Evolutionary conservation across 2,888 invertebrate genomes (phyloP), one percentile per base, ranked within the genome.

Genomic region (Ichneumoninae sp.): DNA sequence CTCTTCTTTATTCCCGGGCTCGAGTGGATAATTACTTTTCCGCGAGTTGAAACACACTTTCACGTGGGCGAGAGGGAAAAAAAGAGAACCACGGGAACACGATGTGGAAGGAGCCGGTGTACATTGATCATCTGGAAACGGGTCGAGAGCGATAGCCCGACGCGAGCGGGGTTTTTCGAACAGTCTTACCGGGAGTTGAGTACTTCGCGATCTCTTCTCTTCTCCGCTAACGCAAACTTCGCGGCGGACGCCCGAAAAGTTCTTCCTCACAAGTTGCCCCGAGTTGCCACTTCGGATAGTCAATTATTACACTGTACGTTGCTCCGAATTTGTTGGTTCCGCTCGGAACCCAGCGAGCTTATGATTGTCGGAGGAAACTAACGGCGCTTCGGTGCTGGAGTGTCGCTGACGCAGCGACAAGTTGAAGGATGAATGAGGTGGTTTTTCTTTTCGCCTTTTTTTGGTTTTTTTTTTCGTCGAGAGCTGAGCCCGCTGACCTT

Each of bases 1-100:
- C 36, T 50, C 36, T 26, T 52, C 72, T 70, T 26, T 68, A 66
- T 77, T 70, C 30, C 30, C 57, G 47, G 66, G 69, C 79, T 71
- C 81, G 62, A 76, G 79, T 78, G 78, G 80, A 71, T 87, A 84
- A 75, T 82, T 83, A 85, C 86, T 75, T 85, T 78, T 78, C 13
- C 22, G 16, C 60, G 47, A 44, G n/a, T 62, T 62, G 22, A 62
- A 50, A 54, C 22, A 70, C 30, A 71, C 57, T 78, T 33, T 7
- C 8, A 10, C 66, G 62, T 57, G 30, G 52, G n/a, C 26, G 30
- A 50, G n/a, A 30, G 52, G 30, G 16, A 22, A 13, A 50, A n/a
- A 40, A 30, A 13, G 10, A 1, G 52, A 26, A 47, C 3, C 22
- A 19, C 26, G 16, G 7, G 30, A 26, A 62, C 60, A n/a, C 22